A percentile compares a stretch with the other conserved stretches of the same genome.
These are phyloP conservation scores for Mugil cephalus DNA, from an alignment of 2,113 vertebrate genomes.

Conservation along the genomic window DNA sequence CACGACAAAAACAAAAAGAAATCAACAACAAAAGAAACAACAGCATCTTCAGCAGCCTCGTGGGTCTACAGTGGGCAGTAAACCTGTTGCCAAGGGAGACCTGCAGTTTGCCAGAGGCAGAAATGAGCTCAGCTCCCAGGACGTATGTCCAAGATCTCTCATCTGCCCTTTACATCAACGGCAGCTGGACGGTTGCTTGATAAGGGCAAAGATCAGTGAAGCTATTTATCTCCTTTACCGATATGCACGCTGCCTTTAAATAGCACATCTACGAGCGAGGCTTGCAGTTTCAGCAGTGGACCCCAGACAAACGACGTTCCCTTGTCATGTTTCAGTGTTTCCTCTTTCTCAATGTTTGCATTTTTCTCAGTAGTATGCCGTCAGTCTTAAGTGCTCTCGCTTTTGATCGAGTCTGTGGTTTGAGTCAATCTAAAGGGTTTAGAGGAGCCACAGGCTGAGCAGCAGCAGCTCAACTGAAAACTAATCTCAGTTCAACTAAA, in stretches of 20 bases:
- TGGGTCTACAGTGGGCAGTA: conserved; percentile 72
- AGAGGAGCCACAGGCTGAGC: conserved; percentile 55
- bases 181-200: conserved; percentile 51
- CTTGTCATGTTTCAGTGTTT: conserved; percentile 58
- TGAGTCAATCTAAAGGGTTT: conserved; percentile 25
- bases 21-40: conserved; percentile 65
- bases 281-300: conserved; percentile 48
- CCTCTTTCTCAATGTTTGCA: conserved; percentile 46
- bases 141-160: conserved; percentile 43
- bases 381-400: conserved; percentile 66
- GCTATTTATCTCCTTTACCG: conserved; percentile 48
- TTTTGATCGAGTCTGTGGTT: conserved; percentile 49
- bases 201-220: conserved; percentile 62
- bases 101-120: conserved; percentile 64
- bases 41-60: conserved; percentile 82
- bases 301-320: conserved; percentile 43
- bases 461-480: conserved; percentile 45
- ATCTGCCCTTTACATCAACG: conserved; percentile 48
- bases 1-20: conserved; percentile 55
- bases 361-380: conserved; percentile 74
- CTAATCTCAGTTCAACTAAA: conserved; percentile 21
- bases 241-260: conserved; percentile 53
- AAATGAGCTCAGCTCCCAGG: conserved; percentile 60
- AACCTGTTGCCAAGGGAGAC: conserved; percentile 62
- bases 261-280: conserved; percentile 39